Evolutionary conservation across 2,797 vertebrate genomes (phyloP), one percentile per base, ranked within the genome.

Genomic region (Gouania willdenowi): DNA sequence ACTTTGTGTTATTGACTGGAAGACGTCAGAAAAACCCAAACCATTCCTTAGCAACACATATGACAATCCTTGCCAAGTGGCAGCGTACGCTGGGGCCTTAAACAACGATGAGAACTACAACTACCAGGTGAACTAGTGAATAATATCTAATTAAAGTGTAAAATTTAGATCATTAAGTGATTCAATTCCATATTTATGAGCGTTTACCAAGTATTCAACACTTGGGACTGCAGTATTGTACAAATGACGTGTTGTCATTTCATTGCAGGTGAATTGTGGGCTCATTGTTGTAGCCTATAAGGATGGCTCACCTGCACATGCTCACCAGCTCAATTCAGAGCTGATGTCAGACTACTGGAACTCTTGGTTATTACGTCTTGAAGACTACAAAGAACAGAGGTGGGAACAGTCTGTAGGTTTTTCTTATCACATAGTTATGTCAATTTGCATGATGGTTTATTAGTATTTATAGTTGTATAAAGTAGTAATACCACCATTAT

Each of bases 241-340:
- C n/a, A n/a, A n/a, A n/a, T 18, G 19, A 6, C 9, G 21, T 14
- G 12, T 12, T 16, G 26, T 6, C 13, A 13, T 3, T 28, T 44
- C 4, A 28, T 7, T 49, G n/a, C 66, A 99, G 94, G 92, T 98
- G 55, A 79, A 82, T 36, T 90, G 87, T 41, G 95, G 95, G 16
- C 86, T 99, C 40, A 88, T 98, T 17, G 97, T 97, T n/a, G 88
- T 99, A 5, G 93, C 94, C 27, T 98, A 99, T 61, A 97, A 95
- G 73, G 89, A 98, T 0, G 97, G 96, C 5, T 91, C 90, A 2
- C 92, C 93, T 0, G 96, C 90, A 1, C 93, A 99, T 1, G 59
- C 89, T 0, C 96, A 98, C 58, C 81, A 88, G 73, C 75, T 99
- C 79, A 84, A 78, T 34, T 41, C 81, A 0, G 61, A 89, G 8